A percentile compares a stretch with the other conserved stretches of the same genome.
Conservation (phyloP, 2,797 vertebrate species). For the Enteromius radiatus region DNA sequence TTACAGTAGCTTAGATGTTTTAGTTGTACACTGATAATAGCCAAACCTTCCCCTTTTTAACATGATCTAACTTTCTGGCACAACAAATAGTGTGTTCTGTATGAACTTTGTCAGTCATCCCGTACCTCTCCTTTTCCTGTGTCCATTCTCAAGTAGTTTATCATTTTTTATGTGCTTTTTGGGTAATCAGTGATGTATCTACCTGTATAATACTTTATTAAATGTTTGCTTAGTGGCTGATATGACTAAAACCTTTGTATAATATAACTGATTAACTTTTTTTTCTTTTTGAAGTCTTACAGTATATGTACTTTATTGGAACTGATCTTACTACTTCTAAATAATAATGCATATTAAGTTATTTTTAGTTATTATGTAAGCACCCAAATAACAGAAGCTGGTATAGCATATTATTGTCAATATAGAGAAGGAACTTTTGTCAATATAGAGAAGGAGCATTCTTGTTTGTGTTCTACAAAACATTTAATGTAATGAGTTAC, state of each 20-base stretch:
- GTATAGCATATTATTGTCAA: neutral
- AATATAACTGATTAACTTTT: neutral
- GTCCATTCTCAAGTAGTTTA: neutral
- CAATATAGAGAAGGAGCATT: neutral
- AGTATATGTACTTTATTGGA: neutral
- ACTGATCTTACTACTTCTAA: neutral
- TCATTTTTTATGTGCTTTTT: neutral
- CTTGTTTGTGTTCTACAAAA: neutral
- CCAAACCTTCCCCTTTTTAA: neutral
- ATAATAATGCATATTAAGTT: neutral
- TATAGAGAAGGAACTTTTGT: neutral
- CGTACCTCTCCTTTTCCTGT: neutral
- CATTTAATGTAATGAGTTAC: neutral
- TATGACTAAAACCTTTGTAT: neutral
- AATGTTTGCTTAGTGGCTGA: neutral
- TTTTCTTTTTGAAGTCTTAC: neutral
- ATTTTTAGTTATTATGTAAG: neutral
- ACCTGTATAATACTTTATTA: neutral
- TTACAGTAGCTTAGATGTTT: neutral
- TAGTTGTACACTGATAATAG: neutral
- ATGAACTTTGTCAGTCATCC: neutral
- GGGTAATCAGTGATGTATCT: neutral
- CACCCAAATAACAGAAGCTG: neutral
- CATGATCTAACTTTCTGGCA: neutral
- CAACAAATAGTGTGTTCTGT: neutral